Percentiles rank a stretch among this genome's conserved stretches.
phyloP scores from a whole-genome alignment of 2,888 invertebrate species.

The Sepiola atlantica region DNA sequence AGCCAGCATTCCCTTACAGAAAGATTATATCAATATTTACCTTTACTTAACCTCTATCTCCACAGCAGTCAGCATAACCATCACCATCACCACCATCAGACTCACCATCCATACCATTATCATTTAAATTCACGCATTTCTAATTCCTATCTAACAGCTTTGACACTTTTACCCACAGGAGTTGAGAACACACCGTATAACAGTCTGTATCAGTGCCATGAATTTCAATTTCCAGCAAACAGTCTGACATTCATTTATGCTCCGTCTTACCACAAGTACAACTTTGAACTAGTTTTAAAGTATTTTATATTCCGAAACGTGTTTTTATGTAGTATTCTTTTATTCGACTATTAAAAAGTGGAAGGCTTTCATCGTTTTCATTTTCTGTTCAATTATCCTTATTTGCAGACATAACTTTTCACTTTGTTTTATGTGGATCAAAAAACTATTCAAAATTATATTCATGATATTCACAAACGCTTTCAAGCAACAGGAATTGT shows the following conservation, averaged over 20 bases:
- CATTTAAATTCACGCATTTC: not conserved
- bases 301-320: no score
- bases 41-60: not conserved
- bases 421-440: no score
- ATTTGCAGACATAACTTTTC: no score
- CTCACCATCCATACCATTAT: not conserved
- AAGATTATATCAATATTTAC: not conserved
- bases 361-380: no score
- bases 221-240: not conserved
- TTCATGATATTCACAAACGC: no score
- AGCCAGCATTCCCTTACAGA: not conserved
- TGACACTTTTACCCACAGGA: not conserved
- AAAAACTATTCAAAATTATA: no score
- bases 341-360: no score
- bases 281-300: no score
- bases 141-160: not conserved
- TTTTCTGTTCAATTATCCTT: no score
- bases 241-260: not conserved
- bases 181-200: not conserved
- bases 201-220: not conserved
- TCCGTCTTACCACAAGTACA: not conserved
- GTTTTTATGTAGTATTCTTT: no score
- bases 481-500: no score
- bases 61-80: not conserved
- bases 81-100: not conserved